These are phyloP conservation scores for Liopterus haemorrhoidalis DNA, from an alignment of 2,888 invertebrate genomes.

Conservation along the genomic window DNA sequence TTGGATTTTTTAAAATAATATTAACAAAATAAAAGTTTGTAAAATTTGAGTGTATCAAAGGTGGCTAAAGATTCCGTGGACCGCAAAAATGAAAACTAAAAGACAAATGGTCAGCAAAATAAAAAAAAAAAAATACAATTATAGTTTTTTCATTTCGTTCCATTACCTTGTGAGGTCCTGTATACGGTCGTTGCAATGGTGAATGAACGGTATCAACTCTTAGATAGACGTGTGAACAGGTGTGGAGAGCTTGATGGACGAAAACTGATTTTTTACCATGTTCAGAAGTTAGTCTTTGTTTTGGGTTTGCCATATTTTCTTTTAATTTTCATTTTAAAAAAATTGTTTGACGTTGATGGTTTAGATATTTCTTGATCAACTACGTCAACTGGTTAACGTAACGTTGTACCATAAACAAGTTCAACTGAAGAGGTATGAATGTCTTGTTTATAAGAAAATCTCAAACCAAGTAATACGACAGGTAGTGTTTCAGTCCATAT, in stretches of 20 bases:
- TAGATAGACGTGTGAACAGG: conserved; percentile 26
- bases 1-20: too few species aligned
- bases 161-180: too few species aligned
- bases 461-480: conserved; percentile 30
- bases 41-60: too few species aligned
- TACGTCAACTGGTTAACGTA: conserved; percentile 31
- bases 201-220: conserved; percentile 14
- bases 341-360: conserved; percentile 18
- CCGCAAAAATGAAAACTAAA: too few species aligned
- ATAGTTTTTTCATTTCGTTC: too few species aligned
- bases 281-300: conserved; percentile 25
- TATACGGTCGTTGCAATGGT: too few species aligned
- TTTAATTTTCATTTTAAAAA: conserved; percentile 25
- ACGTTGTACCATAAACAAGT: conserved; percentile 25
- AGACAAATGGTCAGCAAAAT: too few species aligned
- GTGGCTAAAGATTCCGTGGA: too few species aligned
- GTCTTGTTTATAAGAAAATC: conserved; percentile 30
- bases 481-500: conserved; percentile 27
- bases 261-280: conserved; percentile 21
- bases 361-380: conserved; percentile 15
- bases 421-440: conserved; percentile 27
- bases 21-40: too few species aligned
- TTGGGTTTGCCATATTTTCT: conserved; percentile 18
- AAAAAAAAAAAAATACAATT: too few species aligned
- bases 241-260: conserved; percentile 22